Conservation (phyloP, 2,888 invertebrate genomes). For the Apamea epomidion region DNA sequence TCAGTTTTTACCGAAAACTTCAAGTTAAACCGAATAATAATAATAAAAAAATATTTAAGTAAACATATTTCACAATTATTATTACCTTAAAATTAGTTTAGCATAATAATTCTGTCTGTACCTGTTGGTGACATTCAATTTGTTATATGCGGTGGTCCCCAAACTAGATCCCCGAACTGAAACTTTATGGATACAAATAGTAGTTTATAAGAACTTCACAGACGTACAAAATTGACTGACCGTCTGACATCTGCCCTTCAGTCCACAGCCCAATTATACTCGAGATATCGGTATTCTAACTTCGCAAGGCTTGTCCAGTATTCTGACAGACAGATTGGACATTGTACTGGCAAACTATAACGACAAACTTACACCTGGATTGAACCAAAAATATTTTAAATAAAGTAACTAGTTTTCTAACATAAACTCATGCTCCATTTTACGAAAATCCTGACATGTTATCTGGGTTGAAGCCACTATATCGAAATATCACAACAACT, state of each 20-base stretch:
- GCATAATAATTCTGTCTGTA: not conserved
- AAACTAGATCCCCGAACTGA: not conserved
- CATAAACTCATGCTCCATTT: slow-evolving; percentile 8
- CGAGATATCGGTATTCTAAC: slow-evolving; percentile 24
- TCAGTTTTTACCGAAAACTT: not conserved
- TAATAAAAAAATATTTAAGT: not conserved
- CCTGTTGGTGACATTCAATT: not conserved
- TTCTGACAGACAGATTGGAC: slow-evolving; percentile 20
- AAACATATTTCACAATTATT: not conserved
- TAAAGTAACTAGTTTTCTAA: slow-evolving; percentile 27
- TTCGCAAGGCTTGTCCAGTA: not conserved
- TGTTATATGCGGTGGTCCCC: not conserved
- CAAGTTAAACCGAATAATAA: not conserved
- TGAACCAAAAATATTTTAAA: slow-evolving; percentile 38
- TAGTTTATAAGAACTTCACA: not conserved
- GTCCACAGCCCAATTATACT: slow-evolving; percentile 25
- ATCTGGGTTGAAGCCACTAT: not conserved
- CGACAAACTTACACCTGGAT: slow-evolving; percentile 27
- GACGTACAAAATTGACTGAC: not conserved
- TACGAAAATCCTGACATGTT: slow-evolving; percentile 3
- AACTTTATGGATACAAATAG: not conserved
- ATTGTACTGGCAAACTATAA: slow-evolving; percentile 26
- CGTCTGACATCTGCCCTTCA: not conserved
- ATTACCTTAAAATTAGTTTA: not conserved
- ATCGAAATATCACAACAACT: slow-evolving; percentile 1